Base-by-base conservation (phyloP, 2,888 invertebrate genomes). In the Lithodes maja region DNA sequence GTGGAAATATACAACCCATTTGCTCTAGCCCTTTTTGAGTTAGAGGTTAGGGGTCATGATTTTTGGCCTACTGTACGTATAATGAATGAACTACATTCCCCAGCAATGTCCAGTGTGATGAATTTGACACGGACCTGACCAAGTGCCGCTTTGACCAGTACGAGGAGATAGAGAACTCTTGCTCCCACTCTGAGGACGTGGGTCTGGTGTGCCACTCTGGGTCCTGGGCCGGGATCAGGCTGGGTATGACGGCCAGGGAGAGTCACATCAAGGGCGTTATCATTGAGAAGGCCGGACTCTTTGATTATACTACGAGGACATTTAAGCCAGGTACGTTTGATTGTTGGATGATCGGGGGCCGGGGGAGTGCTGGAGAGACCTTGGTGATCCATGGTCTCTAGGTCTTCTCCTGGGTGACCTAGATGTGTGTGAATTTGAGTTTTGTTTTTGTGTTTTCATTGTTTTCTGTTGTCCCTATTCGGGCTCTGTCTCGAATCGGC, bases 211-310 rank as follows among this genome's bases (percentile, higher is more conserved):
- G 98, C 93, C 97, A 97, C 92, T 97, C 97, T 92, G 97, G 97
- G 0, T 97, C 97, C 68, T 99, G 99, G 99, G 98, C 98, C 0
- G 99, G 99, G 0, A 94, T 99, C 0, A 95, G 99, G 92, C 96
- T 99, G 92, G 97, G 98, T 74, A 97, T 98, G 86, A 94, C 98
- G 85, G 96, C 99, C 0, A 97, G 97, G 93, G 95, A 97, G 92
- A 96, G 97, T 49, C 97, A 97, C 93, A 94, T 99, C 91, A 97
- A 98, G 93, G 97, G 96, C 92, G 95, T 98, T 3, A 97, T 96
- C 1, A 96, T 99, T 78, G 98, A 99, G 94, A 96, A 96, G 93
- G 98, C 99, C 3, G 99, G 99, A 0, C 95, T 99, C 0, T 95
- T 99, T 85, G 99, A 99, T 94, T 99, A 98, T 93, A 96, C 97